Evolutionary conservation across 2,113 vertebrate species (phyloP).

Genomic region (Elaphurus davidianus): DNA sequence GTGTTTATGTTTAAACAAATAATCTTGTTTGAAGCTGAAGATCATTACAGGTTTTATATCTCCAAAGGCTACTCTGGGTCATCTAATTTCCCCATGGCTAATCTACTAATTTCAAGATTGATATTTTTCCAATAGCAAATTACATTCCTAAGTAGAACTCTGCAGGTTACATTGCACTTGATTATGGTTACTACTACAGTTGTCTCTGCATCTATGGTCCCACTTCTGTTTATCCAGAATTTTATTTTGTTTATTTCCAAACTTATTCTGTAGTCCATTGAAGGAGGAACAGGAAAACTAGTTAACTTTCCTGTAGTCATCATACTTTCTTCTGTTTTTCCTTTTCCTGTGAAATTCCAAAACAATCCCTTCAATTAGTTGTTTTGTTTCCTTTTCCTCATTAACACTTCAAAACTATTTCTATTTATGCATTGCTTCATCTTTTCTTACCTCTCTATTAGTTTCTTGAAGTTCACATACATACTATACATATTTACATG

Average conservation of each 20-base stretch:
- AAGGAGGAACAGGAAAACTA: background rate
- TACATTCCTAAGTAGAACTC: background rate
- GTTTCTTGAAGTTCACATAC: background rate
- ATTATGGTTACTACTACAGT: background rate
- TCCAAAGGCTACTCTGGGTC: background rate
- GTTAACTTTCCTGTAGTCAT: background rate
- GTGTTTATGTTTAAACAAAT: background rate
- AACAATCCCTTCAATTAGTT: background rate
- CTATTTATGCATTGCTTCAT: background rate
- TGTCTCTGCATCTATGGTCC: background rate
- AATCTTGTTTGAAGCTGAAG: background rate
- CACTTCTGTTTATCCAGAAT: background rate
- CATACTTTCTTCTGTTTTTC: background rate
- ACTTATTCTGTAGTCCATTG: background rate
- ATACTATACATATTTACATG: background rate
- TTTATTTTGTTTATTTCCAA: background rate
- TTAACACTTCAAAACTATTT: background rate
- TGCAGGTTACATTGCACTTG: background rate
- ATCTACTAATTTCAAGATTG: background rate
- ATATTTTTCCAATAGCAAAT: background rate
- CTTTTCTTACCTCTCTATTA: background rate
- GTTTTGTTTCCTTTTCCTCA: background rate
- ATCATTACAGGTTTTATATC: background rate
- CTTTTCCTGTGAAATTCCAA: background rate
- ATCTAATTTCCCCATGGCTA: background rate